Evolutionary conservation across 2,113 vertebrate genomes (phyloP).

Genomic region (Solenodon paradoxus): DNA sequence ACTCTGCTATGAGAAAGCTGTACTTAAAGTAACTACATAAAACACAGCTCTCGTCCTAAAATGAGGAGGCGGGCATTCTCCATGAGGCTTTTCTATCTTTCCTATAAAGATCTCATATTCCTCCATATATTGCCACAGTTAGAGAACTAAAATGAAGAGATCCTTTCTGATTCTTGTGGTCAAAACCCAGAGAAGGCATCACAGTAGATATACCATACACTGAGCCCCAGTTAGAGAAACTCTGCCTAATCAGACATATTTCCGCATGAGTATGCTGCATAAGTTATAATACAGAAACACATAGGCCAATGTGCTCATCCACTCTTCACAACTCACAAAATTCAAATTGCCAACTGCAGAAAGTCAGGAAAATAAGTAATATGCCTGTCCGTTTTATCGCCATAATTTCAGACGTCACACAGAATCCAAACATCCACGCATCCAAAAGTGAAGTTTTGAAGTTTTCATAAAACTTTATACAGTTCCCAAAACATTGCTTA

Average conservation of each 20-base stretch:
- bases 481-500: not conserved
- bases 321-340: not conserved
- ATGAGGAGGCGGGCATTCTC: not conserved
- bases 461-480: conserved; percentile 7
- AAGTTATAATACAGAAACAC: not conserved
- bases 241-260: not conserved
- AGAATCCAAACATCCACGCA: not conserved
- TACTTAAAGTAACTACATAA: not conserved
- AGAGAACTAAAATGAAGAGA: not conserved
- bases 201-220: not conserved
- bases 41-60: not conserved
- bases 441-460: conserved; percentile 20
- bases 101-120: not conserved
- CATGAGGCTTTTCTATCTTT: not conserved
- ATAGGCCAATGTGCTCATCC: not conserved
- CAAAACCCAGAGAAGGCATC: not conserved
- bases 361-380: conserved; percentile 9
- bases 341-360: not conserved
- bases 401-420: not conserved
- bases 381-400: not conserved
- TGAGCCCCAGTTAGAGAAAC: not conserved
- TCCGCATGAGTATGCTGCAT: not conserved
- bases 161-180: not conserved
- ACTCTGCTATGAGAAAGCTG: not conserved
- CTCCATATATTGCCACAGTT: not conserved